A percentile compares a stretch with the other conserved stretches of the same genome.
phyloP scores from a whole-genome alignment of 2,797 vertebrate species.

The Geotrypetes seraphini region DNA sequence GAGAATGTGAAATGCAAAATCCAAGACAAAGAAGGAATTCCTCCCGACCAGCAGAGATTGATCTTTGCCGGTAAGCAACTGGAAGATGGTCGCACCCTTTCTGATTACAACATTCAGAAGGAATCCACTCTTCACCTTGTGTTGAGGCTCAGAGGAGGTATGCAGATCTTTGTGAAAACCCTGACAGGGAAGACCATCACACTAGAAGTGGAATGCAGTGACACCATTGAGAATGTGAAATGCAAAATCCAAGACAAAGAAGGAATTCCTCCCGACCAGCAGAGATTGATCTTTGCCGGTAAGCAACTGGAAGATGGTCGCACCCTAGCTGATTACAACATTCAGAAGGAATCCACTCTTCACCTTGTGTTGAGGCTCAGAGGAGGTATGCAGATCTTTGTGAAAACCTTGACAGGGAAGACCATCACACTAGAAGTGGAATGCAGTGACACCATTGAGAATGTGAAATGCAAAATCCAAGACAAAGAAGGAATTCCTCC shows the following conservation, averaged over 20 bases:
- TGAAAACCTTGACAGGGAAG: conserved; percentile 51
- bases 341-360: conserved; percentile 45
- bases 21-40: conserved; percentile 41
- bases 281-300: conserved; percentile 59
- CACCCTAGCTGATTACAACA: conserved; percentile 29
- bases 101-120: conserved; percentile 54
- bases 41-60: conserved; percentile 58
- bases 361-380: conserved; percentile 41
- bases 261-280: conserved; percentile 45
- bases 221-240: conserved; percentile 27
- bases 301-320: conserved; percentile 55
- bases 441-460: conserved; percentile 55
- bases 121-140: conserved; percentile 53
- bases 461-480: conserved; percentile 32
- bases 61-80: conserved; percentile 58
- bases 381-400: too few relatives aligned
- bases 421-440: conserved; percentile 47
- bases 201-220: conserved; percentile 22
- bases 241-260: conserved; percentile 33
- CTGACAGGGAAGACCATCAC: conserved; percentile 29
- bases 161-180: conserved; percentile 13
- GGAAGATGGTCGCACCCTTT: conserved; percentile 51
- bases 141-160: conserved; percentile 35
- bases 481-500: conserved; percentile 20
- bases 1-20: conserved; percentile 55